Base-by-base conservation (phyloP, 2,113 vertebrate genomes). In the Chamaea fasciata region DNA sequence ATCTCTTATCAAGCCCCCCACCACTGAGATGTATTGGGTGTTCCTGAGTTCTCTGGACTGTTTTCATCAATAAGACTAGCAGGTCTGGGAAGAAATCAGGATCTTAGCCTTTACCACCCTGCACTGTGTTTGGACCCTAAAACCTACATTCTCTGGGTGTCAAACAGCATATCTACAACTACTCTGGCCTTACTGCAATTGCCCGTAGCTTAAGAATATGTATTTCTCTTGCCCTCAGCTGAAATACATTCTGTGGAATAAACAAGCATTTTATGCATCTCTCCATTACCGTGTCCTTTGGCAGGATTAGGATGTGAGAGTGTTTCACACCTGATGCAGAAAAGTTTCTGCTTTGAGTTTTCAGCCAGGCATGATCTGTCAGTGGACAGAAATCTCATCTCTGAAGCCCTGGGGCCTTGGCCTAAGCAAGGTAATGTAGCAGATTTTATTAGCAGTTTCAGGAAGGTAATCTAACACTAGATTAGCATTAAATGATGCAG, bases 401-500 rank as follows among this genome's bases (percentile, higher is more conserved):
- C 70, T 62, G 78, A 93, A 91, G 55, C 65, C 88, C 79, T 11
- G 65, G 49, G 73, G 70, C 60, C 62, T 89, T 63, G 4, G 47
- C 65, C 70, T 46, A 55, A 94, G 84, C 69, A 65, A 50, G 55
- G 21, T n/a, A 46, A 65, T 77, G 20, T 19, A 69, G 60, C 17
- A 67, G 63, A 83, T 88, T 95, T 96, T 94, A 94, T 86, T 83
- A 95, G 91, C 41, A 44, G 44, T 67, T 95, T 95, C 88, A 94
- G 64, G 90, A 80, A 89, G 23, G 52, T 73, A 94, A 84, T 90
- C 84, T 81, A 95, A 93, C 93, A 90, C 65, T 80, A 90, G 71
- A 95, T 92, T 95, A 95, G 80, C 80, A 93, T 90, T 89, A 95
- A 96, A 95, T 68, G 87, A 71, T 67, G 83, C 83, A 68, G 64